Base-by-base conservation (phyloP, 1,140 invertebrate species). In the Papilio glaucus region DNA sequence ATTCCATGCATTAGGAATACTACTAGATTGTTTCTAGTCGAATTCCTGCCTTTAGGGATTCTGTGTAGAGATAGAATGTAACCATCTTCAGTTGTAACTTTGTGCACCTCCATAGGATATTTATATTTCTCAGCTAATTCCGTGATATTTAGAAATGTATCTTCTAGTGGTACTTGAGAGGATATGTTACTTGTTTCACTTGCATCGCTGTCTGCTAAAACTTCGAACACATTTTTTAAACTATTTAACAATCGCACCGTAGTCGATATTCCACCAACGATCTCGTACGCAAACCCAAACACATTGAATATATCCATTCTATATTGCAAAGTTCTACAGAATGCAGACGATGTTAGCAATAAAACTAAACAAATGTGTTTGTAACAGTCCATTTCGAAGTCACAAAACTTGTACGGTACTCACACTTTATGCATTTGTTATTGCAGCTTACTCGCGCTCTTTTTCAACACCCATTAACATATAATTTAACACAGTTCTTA, bases 1-100 rank as follows among this genome's bases (percentile, higher is more conserved):
- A 96, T 82, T 5, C 96, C 96, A 74, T 96, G 96, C 92, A 96
- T 95, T 3, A 96, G 80, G 29, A 95, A 94, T 7, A 95, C 91
- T 0, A 92, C 87, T 8, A 79, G 75, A 72, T 73, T 75, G 7
- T 88, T 86, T 74, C 79, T 84, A 5, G 71, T 73, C 68, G 10
- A 39, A 8, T 62, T 69, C 33, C 45, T 84, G 60, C 84, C 85
- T 4, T 83, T 77, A 2, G 91, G 88, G 73, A 96, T 94, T 74
- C 95, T 85, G 78, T 95, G 94, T 15, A 95, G 57, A 24, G 90
- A 93, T 38, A 96, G 83, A 12, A 95, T 89, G 77, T 96, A 96
- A 13, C 94, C 94, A 82, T 96, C 95, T 70, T 94, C 86, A 0
- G 95, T 95, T 15, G 81, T 71, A 0, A 95, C 89, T 37, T 72